Conservation (phyloP, 2,888 invertebrate genomes). For the Pseudococcus jackbeardsleyi region DNA sequence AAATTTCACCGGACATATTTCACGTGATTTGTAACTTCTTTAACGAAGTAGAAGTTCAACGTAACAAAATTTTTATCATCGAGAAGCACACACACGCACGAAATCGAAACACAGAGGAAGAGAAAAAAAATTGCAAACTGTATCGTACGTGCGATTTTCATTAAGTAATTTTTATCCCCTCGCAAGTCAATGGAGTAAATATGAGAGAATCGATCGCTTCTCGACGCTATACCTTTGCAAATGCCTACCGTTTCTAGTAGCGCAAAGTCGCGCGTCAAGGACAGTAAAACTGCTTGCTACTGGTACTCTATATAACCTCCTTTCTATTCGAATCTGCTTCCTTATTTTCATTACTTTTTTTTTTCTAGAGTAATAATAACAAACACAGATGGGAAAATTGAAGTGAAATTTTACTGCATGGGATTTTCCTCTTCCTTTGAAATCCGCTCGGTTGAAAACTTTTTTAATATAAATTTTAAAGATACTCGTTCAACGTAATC, state of each 20-base stretch:
- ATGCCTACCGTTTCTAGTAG: not conserved
- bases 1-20: slow-evolving; percentile 25
- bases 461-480: slow-evolving; percentile 1
- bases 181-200: slow-evolving; percentile 15
- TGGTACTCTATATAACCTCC: not conserved
- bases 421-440: not conserved
- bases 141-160: not conserved
- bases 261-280: not conserved
- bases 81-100: not conserved
- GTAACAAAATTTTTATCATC: not conserved
- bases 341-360: not conserved
- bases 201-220: slow-evolving; percentile 29
- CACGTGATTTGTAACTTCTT: slow-evolving; percentile 15
- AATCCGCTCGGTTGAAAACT: not conserved
- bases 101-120: not conserved
- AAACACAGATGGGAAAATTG: not conserved
- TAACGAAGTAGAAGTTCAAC: not conserved
- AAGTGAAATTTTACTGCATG: not conserved
- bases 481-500: not conserved
- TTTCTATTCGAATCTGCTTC: not conserved
- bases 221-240: slow-evolving; percentile 21
- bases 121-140: not conserved
- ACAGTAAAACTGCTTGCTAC: not conserved
- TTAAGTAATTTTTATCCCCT: slow-evolving; percentile 1
- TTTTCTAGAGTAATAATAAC: not conserved